Evolutionary conservation across 2,113 vertebrate species (phyloP).

Genomic region (Microtus ochrogaster): DNA sequence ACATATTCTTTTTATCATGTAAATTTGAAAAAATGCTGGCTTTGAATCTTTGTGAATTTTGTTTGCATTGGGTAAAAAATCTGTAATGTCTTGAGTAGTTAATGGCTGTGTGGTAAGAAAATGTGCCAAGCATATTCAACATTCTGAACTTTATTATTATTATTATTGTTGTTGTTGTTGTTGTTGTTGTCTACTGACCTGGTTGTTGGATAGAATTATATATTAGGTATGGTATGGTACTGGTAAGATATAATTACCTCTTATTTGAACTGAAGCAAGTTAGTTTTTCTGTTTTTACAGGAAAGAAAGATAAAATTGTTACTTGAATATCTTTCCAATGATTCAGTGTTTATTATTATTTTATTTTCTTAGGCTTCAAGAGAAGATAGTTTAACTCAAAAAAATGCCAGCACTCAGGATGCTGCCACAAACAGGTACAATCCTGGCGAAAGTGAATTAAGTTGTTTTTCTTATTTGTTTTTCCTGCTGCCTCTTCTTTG

Average conservation of each 20-base stretch:
- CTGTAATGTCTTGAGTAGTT: neutral
- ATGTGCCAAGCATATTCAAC: neutral
- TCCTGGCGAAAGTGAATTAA: neutral
- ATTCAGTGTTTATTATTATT: slow-evolving; percentile 48
- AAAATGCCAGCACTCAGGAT: slow-evolving; percentile 90
- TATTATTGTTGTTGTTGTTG: too few relatives aligned
- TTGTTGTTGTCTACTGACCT: slow-evolving; percentile 66
- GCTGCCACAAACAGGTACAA: slow-evolving; percentile 88
- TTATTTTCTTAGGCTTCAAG: slow-evolving; percentile 85
- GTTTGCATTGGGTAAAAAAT: neutral
- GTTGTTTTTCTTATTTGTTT: neutral
- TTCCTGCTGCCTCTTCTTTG: neutral
- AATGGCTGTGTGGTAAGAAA: neutral
- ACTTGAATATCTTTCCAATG: neutral
- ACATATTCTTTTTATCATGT: slow-evolving; percentile 14
- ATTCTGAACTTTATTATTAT: neutral
- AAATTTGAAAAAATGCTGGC: slow-evolving; percentile 15
- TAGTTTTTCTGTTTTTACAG: neutral
- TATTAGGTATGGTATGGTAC: neutral
- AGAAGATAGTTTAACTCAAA: slow-evolving; percentile 88
- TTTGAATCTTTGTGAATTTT: slow-evolving; percentile 20
- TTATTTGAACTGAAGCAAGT: slow-evolving; percentile 48
- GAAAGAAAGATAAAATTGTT: neutral
- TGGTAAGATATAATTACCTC: neutral
- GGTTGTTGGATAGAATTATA: neutral